These are phyloP conservation scores for Drosophila austrosaltans DNA, from an alignment of 2,888 invertebrate genomes.

Conservation along the genomic window DNA sequence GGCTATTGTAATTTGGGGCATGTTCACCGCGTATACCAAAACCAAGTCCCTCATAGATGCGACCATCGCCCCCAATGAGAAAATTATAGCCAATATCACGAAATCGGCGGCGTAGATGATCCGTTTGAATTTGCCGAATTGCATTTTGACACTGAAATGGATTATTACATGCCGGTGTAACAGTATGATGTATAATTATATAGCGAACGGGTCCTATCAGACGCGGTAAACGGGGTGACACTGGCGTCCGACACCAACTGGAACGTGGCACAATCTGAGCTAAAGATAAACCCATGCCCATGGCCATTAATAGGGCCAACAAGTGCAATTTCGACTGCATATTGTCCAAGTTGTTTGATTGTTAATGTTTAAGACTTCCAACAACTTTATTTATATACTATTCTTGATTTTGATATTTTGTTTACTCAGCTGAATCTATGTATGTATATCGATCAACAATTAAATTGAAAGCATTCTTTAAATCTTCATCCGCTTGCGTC, in stretches of 20 bases:
- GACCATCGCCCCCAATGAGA: constrained; percentile 88
- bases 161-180: constrained; percentile 85
- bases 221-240: constrained; percentile 63
- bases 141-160: constrained; percentile 84
- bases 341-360: neutral
- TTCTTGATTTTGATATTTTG: neutral
- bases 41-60: constrained; percentile 88
- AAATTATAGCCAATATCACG: constrained; percentile 88
- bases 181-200: constrained; percentile 88
- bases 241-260: constrained; percentile 36
- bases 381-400: neutral
- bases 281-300: neutral
- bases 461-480: neutral
- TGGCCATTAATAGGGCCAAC: neutral
- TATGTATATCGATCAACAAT: neutral
- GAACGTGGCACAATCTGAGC: constrained; percentile 35
- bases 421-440: neutral
- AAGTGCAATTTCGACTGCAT: neutral
- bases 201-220: constrained; percentile 85
- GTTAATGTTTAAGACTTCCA: neutral
- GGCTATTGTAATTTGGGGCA: constrained; percentile 86
- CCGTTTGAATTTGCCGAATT: constrained; percentile 86
- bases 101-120: constrained; percentile 86
- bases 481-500: constrained; percentile 11
- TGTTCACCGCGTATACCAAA: constrained; percentile 88